phyloP scores from a whole-genome alignment of 2,888 invertebrate species.

The Acanthosoma haemorrhoidale region DNA sequence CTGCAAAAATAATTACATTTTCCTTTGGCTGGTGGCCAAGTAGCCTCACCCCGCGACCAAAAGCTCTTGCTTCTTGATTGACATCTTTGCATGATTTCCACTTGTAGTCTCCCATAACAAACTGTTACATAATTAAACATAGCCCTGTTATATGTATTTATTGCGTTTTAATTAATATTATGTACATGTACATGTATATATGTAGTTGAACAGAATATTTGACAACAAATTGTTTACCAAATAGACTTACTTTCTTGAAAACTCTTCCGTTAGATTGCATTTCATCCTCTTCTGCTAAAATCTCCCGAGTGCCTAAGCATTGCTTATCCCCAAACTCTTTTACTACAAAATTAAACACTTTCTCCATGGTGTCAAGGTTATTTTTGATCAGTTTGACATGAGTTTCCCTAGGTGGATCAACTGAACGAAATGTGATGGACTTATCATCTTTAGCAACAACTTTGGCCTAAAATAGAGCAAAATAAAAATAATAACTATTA shows the following conservation, averaged over 20 bases:
- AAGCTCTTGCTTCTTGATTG: conserved; percentile 65
- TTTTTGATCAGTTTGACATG: conserved; percentile 69
- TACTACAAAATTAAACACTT: conserved; percentile 74
- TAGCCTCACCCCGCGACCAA: conserved; percentile 79
- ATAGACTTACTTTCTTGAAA: conserved; percentile 78
- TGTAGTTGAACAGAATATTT: background rate
- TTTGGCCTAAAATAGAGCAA: conserved; percentile 57
- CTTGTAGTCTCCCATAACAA: conserved; percentile 85
- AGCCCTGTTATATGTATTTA: background rate
- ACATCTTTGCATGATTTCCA: conserved; percentile 82
- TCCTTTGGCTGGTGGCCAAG: conserved; percentile 66
- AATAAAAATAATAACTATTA: background rate
- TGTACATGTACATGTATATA: background rate
- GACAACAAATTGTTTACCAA: background rate
- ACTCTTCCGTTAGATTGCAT: conserved; percentile 87
- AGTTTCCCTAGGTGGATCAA: conserved; percentile 62
- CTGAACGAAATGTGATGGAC: conserved; percentile 67
- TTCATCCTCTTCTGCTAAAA: conserved; percentile 90
- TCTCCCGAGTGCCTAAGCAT: conserved; percentile 84
- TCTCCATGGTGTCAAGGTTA: conserved; percentile 74
- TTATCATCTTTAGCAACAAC: conserved; percentile 59
- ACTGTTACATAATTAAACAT: conserved; percentile 53
- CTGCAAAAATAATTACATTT: conserved; percentile 90
- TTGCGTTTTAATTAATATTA: background rate
- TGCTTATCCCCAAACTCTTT: conserved; percentile 65